Base-by-base conservation (phyloP, 2,797 vertebrate species). In the Margarornis squamiger region DNA sequence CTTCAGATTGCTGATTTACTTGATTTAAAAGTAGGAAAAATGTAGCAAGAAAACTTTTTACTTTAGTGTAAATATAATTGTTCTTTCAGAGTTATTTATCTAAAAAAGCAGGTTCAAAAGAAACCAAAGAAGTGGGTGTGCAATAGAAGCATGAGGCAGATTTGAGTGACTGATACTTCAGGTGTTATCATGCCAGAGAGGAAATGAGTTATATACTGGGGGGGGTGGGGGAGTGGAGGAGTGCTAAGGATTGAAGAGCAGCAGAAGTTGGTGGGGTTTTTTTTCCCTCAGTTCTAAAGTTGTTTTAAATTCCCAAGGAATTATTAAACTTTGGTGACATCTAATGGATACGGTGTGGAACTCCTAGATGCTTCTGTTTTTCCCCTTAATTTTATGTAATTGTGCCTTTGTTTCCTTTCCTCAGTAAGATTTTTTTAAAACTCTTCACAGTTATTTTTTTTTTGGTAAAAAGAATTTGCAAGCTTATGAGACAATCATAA, bases 111-210 rank as follows among this genome's bases (percentile, higher is more conserved):
- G 14, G 92, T 96, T 97, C 91, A 94, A 90, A 82, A 86, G 80
- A 96, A 97, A 97, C 98, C 98, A 98, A 98, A 98, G 97, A 98
- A 94, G 86, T 90, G 95, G 88, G n/a, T 96, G 97, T 98, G 97
- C 97, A 98, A 98, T 97, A 96, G 90, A 95, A 95, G 94, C 91
- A 86, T 95, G 94, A 94, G 88, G 77, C 88, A 80, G 91, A 82
- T 77, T 49, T 95, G 68, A 68, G 32, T 85, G 79, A 73, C 78
- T 57, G 80, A 90, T 96, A 68, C 14, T 88, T 61, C 12, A 65
- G 72, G 90, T 75, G 75, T 83, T 55, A 63, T 73, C 49, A 38
- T 67, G 77, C 92, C 91, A 88, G 43, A 77, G 84, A 73, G 92
- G 61, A 88, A 73, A 83, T 73, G 55, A 94, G 30, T 68, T 94